These are phyloP conservation scores for Ptiloglossa arizonensis DNA, from an alignment of 1,140 invertebrate genomes.

Conservation along the genomic window DNA sequence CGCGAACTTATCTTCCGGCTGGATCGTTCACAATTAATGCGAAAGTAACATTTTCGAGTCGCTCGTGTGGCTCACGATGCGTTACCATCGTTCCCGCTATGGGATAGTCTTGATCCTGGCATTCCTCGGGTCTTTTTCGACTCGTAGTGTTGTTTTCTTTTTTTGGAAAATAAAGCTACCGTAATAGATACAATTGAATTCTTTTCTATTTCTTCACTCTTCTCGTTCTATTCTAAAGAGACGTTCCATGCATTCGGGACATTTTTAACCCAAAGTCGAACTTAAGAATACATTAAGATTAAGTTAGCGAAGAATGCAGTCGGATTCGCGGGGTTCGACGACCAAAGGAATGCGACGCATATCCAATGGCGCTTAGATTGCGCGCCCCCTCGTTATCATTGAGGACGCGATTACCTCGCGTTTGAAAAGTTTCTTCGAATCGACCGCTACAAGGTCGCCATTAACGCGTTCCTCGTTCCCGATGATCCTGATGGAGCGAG, in stretches of 20 bases:
- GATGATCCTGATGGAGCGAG: neutral
- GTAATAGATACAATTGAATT: no score
- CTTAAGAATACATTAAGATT: no score
- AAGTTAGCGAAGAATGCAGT: slow-evolving; percentile 22
- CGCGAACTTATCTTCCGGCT: neutral
- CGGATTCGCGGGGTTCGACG: slow-evolving; percentile 2
- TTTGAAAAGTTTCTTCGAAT: slow-evolving; percentile 14
- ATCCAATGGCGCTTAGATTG: slow-evolving; percentile 50
- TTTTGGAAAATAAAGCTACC: no score
- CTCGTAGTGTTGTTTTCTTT: no score
- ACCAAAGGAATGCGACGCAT: slow-evolving; percentile 14
- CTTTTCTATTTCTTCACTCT: no score
- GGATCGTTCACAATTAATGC: neutral
- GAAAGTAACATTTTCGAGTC: neutral
- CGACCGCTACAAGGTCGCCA: slow-evolving; percentile 21
- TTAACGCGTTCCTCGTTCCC: neutral
- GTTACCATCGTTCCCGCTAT: neutral
- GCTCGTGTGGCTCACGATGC: no score
- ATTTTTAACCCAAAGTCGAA: no score
- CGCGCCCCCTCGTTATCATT: slow-evolving; percentile 38
- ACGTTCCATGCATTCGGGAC: no score
- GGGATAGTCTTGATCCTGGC: slow-evolving; percentile 34
- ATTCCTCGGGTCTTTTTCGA: no score
- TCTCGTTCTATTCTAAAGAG: no score
- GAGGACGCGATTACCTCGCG: slow-evolving; percentile 27